Conservation (phyloP, 2,888 invertebrate genomes). For the Lasioglossum villosulum region DNA sequence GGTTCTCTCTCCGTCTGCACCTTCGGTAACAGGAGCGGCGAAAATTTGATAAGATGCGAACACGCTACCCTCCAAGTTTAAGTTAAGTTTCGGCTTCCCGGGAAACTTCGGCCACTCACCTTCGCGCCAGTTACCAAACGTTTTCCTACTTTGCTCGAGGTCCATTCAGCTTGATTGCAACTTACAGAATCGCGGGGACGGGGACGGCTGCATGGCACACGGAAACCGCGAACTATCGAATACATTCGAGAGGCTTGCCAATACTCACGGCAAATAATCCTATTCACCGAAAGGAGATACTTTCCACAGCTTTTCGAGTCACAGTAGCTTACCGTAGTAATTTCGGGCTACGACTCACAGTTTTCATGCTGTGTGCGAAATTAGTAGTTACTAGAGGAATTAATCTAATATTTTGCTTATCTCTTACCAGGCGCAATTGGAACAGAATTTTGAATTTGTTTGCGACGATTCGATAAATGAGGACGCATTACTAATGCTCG, state of each 20-base stretch:
- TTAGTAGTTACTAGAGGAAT: too few species aligned
- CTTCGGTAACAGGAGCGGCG: constrained; percentile 1
- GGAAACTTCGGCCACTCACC: constrained; percentile 32
- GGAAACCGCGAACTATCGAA: constrained; percentile 4
- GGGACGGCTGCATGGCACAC: not conserved
- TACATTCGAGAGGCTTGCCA: constrained; percentile 1
- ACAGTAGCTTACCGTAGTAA: not conserved
- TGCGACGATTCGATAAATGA: too few species aligned
- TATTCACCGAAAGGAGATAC: not conserved
- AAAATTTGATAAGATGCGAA: constrained; percentile 43
- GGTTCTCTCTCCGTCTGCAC: not conserved
- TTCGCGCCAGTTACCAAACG: constrained; percentile 35
- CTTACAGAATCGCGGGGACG: constrained; percentile 9
- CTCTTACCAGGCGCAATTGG: too few species aligned
- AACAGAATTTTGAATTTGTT: too few species aligned
- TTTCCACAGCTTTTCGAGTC: not conserved
- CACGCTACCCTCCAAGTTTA: not conserved
- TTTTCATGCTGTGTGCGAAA: not conserved
- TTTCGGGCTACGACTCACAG: not conserved
- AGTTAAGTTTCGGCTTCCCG: constrained; percentile 21
- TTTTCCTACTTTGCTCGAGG: constrained; percentile 27
- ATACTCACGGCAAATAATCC: not conserved
- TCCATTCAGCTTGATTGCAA: constrained; percentile 27
- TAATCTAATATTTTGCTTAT: too few species aligned
- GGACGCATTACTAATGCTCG: too few species aligned